A percentile compares a stretch with the other conserved stretches of the same genome.
Conservation (phyloP, 2,113 vertebrate genomes). For the Corythoichthys haematopterus region DNA sequence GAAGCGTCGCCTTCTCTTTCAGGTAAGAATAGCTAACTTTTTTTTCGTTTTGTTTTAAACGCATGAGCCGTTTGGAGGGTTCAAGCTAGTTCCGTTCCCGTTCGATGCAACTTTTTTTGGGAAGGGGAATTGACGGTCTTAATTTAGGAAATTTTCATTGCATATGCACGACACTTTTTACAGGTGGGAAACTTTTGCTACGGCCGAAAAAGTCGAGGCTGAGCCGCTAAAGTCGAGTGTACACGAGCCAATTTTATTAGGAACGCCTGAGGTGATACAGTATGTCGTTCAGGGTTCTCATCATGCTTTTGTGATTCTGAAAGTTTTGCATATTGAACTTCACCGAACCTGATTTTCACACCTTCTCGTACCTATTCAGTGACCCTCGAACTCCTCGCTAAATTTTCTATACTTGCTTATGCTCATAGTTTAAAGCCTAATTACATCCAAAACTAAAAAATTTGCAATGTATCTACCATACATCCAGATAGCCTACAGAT, state of each 20-base stretch:
- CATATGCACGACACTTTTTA: neutral
- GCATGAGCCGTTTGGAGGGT: neutral
- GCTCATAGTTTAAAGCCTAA: neutral
- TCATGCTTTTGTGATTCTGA: neutral
- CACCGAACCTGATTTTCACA: neutral
- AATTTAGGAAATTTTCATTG: neutral
- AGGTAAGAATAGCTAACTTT: conserved; percentile 48
- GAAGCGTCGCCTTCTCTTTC: conserved; percentile 38
- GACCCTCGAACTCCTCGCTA: neutral
- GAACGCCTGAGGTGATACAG: neutral
- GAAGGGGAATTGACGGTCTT: no score
- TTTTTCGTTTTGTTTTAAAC: neutral
- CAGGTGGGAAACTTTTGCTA: neutral
- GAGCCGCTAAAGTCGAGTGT: neutral
- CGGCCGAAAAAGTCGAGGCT: neutral
- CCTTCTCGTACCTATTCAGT: neutral
- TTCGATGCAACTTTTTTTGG: neutral
- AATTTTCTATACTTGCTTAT: neutral
- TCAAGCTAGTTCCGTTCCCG: neutral
- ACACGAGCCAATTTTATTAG: neutral
- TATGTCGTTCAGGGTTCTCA: neutral
- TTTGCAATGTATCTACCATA: no score
- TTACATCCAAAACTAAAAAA: neutral
- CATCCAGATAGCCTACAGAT: neutral
- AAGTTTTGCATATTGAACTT: neutral